Percentiles rank a stretch among this genome's conserved stretches.
phyloP scores from a whole-genome alignment of 2,113 vertebrate species.

The Scatophagus argus region DNA sequence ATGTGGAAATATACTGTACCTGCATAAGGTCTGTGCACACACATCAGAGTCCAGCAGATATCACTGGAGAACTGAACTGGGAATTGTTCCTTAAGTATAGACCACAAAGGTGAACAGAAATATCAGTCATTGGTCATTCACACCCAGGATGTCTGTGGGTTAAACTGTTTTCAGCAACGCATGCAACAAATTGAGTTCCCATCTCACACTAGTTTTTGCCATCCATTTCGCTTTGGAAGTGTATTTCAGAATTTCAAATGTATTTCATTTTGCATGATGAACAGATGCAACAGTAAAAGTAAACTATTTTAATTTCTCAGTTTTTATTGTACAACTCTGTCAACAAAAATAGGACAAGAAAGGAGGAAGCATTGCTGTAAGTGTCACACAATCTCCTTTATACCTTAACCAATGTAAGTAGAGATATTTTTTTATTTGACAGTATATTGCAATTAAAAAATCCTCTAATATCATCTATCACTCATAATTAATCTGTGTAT shows the following conservation, averaged over 20 bases:
- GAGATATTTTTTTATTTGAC: too few species aligned
- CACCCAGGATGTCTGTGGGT: neutral
- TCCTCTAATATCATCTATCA: neutral
- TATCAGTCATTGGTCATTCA: neutral
- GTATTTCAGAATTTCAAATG: too few species aligned
- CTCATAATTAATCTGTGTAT: neutral
- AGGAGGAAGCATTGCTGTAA: neutral
- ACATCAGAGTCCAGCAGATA: neutral
- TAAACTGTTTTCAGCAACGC: neutral
- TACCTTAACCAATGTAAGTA: too few species aligned
- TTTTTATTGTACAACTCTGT: neutral
- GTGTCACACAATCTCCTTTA: neutral
- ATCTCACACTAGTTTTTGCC: too few species aligned
- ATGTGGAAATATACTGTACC: conserved; percentile 36
- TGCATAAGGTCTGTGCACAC: conserved; percentile 16
- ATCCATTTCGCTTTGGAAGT: too few species aligned
- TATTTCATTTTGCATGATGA: neutral
- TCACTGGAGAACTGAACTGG: neutral
- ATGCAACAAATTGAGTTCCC: neutral
- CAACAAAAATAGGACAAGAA: neutral
- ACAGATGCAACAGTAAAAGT: neutral
- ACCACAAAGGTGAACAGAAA: conserved; percentile 56
- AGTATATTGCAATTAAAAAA: too few species aligned
- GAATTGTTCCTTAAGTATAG: neutral
- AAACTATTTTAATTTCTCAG: neutral